Evolutionary conservation across 2,797 vertebrate species (phyloP).

Genomic region (Thunnus albacares): DNA sequence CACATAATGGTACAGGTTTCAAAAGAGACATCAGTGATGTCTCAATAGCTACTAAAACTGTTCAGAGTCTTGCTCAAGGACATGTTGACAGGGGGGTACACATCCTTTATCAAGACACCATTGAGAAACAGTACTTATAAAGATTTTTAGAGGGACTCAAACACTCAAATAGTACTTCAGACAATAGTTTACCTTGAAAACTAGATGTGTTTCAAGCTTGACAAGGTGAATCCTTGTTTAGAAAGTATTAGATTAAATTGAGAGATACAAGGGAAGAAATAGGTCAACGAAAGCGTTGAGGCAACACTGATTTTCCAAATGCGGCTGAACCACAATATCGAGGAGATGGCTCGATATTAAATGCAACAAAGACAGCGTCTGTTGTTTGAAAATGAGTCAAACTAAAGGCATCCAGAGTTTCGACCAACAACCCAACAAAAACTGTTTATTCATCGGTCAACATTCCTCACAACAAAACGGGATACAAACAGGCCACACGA

Average conservation of each 20-base stretch:
- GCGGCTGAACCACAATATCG: neutral
- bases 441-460: constrained; percentile 6
- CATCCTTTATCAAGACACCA: neutral
- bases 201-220: neutral
- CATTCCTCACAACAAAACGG: constrained; percentile 2
- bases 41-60: neutral
- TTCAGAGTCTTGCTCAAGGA: neutral
- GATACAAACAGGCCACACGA: neutral
- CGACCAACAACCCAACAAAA: constrained; percentile 22
- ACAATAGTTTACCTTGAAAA: neutral
- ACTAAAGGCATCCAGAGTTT: constrained; percentile 11
- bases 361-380: neutral
- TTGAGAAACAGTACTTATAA: neutral
- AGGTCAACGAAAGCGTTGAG: neutral
- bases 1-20: neutral
- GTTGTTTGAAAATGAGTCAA: neutral
- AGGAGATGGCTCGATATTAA: neutral
- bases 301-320: neutral
- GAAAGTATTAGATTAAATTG: neutral
- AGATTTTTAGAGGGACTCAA: no score
- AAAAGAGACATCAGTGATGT: constrained; percentile 6
- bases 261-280: neutral
- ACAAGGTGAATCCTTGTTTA: neutral
- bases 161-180: no score
- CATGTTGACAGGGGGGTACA: neutral